Evolutionary conservation across 2,113 vertebrate species (phyloP), one percentile per base, ranked within the genome.

Genomic region (Aix galericulata): DNA sequence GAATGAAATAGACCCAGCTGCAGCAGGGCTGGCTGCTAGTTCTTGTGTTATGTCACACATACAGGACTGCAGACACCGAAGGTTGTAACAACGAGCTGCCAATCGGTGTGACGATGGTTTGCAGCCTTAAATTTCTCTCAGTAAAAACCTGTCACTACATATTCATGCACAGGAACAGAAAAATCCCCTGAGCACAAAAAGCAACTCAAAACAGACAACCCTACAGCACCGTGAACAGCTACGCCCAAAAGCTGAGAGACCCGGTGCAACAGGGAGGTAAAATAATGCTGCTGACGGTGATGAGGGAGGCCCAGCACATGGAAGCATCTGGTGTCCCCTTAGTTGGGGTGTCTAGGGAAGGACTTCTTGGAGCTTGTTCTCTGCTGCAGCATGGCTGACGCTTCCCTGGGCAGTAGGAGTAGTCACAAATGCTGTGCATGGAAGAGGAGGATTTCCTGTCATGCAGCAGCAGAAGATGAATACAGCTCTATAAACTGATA

Each of bases 401-500:
- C 25, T 20, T 62, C 34, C 18, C 53, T 1, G 2, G 81, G 56
- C 62, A 46, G 20, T 7, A 34, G 48, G 48, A 69, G 10, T 36
- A 26, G 27, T n/a, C 50, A 29, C 29, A 11, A 26, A 17, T 4
- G 1, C 48, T 1, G 0, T 5, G 29, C 29, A 42, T 3, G 9
- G 27, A n/a, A 5, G 52, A 88, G 31, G 31, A 82, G 17, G 27
- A 58, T 36, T 34, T 52, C 36, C 21, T 0, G 1, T 8, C 59
- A 34, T 16, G 25, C 42, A 75, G 69, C 69, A 81, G 69, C 64
- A 23, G 32, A 17, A 50, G 34, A 46, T 3, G 8, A 42, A 81
- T 46, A 17, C 17, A 52, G 59, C 25, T 81, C 74, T 21, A 3
- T 13, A 75, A 56, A 31, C 34, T 23, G 27, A 32, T 13, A 62